Evolutionary conservation across 2,113 vertebrate species (phyloP), one percentile per base, ranked within the genome.

Genomic region (Oryzias woworae): DNA sequence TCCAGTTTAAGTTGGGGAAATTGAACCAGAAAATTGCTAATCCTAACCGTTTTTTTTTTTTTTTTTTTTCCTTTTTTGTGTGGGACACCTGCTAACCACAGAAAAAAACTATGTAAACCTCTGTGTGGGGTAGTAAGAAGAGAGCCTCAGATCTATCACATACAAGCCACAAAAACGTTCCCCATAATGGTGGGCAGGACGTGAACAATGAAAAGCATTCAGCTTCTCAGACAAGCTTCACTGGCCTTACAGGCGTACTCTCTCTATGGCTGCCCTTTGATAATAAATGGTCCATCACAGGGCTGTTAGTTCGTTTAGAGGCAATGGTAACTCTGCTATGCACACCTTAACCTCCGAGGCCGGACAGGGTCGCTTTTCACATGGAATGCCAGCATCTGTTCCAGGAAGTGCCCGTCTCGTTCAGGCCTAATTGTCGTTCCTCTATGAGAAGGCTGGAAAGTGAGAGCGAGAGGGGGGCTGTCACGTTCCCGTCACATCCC

Each of bases 401-500:
- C 83, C 76, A 84, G 87, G 80, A 89, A 87, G 81, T 86, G 84
- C 71, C 78, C 77, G 75, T 84, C 85, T 90, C 75, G 51, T 77
- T 86, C 81, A 53, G 80, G 73, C 86, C 84, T 90, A 88, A 91
- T 89, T 88, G 88, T 87, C 77, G 78, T 71, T 78, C 86, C 85
- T 86, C 80, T 74, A 79, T 81, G 73, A 88, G 83, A 83, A 78
- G 73, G 68, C 81, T 82, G 73, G 87, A 85, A 86, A 87, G 87
- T 88, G 87, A 81, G 85, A 82, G 80, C 77, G 75, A 77, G 80
- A 77, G 72, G 80, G 78, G 85, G 71, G 74, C 80, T 88, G 85
- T 90, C 87, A 89, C 84, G 77, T 90, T 87, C 89, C 75, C 73
- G 90, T 91, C 89, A 90, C 86, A 84, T 91, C 84, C 87, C 89